Base-by-base conservation (phyloP, 2,797 vertebrate species). In the Nasua narica region DNA sequence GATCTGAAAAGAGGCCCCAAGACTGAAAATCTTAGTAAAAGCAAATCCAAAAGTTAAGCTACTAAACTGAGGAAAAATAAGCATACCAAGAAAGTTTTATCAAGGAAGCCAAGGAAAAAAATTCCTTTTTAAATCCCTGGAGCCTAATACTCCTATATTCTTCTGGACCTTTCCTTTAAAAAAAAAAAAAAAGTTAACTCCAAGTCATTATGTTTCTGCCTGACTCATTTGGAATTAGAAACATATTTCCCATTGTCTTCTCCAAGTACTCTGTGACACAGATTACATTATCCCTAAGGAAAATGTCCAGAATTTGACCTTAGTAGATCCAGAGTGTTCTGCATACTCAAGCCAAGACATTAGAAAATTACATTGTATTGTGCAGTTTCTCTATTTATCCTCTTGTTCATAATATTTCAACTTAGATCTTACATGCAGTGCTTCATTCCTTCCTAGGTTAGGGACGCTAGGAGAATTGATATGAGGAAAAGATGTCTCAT, bases 141-240 rank as follows among this genome's bases (percentile, higher is more conserved):
- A 94, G 65, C 37, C 69, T 92, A 93, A 72, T 79, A 67, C 43
- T 62, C 58, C 46, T 79, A 19, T 50, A 78, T 78, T 78, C 65
- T 94, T 84, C 60, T 79, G 48, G 48, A 76, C 27, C 18, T 92
- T 1, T 86, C 46, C 25, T 74, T 67, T 74, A 29, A 74, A 72
- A 72, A 74, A 46, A 43, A 74, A 72, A 16, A 16, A 43, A 72
- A 43, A 72, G 15, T 16, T 46, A 74, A 46, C 40, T 74, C 40
- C 29, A 70, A 54, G 43, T 85, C 89, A 93, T 21, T 79, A 16
- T 67, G 9, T 72, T 77, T 93, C 25, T 65, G 52, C 70, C 77
- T 96, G 95, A 88, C 81, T 97, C 97, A 92, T 90, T 11, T 87
- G 92, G 87, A 97, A 74, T 50, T 94, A 92, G 74, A 37, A 96